Evolutionary conservation across 2,888 invertebrate species (phyloP), one percentile per base, ranked within the genome.

Genomic region (Mimumesa dahlbomi): DNA sequence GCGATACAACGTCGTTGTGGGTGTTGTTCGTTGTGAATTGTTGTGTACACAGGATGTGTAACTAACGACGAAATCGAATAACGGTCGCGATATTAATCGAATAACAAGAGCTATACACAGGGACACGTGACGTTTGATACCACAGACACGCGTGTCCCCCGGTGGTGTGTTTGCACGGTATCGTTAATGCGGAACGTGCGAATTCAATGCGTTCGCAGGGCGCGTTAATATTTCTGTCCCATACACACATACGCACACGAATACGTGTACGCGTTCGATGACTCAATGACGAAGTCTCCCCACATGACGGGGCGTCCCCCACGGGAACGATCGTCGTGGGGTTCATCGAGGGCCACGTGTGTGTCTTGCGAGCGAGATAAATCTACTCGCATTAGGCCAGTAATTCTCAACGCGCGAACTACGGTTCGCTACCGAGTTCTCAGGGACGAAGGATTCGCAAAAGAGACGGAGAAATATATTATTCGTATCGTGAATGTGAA

Each of bases 241-340:
- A 53, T n/a, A n/a, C n/a, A n/a, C n/a, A n/a, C n/a, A n/a, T n/a
- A n/a, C n/a, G n/a, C n/a, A n/a, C n/a, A n/a, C n/a, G n/a, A n/a
- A n/a, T n/a, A n/a, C n/a, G n/a, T n/a, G n/a, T n/a, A n/a, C 52
- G 64, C 50, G 56, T 64, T 64, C 74, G 74, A 75, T 75, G 75
- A 75, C 70, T 75, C 75, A 74, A 75, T 73, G 63, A 75, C 66
- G 42, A 31, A n/a, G n/a, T n/a, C n/a, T n/a, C n/a, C n/a, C 38
- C 52, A 38, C 62, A 62, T 57, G 70, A 53, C 45, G 61, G 59
- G 68, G 59, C 16, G 57, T 38, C 56, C 53, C 57, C 46, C 40
- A 6, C 43, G 43, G 52, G 56, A 62, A 50, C 52, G 31, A 46
- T 71, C 73, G 57, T 56, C 57, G 56, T 59, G 66, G 63, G 71